phyloP scores from a whole-genome alignment of 2,888 invertebrate species.

The Trisateles emortualis region DNA sequence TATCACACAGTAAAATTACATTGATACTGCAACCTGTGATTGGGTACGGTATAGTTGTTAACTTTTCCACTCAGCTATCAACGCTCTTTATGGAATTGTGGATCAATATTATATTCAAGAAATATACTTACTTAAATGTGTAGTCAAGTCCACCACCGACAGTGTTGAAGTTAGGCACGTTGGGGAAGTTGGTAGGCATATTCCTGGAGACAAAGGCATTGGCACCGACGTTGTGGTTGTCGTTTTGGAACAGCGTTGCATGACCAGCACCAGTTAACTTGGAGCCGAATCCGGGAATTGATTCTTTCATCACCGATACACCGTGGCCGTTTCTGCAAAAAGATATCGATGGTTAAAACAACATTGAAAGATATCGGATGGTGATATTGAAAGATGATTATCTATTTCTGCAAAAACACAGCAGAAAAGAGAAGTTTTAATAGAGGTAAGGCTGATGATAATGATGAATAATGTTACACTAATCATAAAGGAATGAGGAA shows the following conservation, averaged over 20 bases:
- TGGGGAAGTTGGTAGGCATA: slow-evolving; percentile 20
- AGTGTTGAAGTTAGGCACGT: slow-evolving; percentile 33
- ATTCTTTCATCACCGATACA: slow-evolving; percentile 46
- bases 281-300: slow-evolving; percentile 53
- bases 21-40: no score
- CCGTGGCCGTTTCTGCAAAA: slow-evolving; percentile 53
- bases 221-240: slow-evolving; percentile 22
- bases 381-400: neutral
- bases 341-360: neutral
- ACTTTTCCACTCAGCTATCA: no score
- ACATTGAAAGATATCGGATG: no score
- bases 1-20: no score
- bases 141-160: slow-evolving; percentile 50
- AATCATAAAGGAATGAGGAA: no score
- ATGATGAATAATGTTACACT: no score
- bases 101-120: no score
- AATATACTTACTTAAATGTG: slow-evolving; percentile 49
- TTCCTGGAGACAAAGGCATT: slow-evolving; percentile 30
- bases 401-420: no score
- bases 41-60: no score
- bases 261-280: slow-evolving; percentile 59
- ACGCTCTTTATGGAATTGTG: no score
- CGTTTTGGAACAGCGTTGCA: slow-evolving; percentile 54
- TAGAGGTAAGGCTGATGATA: no score
- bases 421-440: no score